Conservation (phyloP, 1,140 invertebrate species). For the Drosophila sp. region DNA sequence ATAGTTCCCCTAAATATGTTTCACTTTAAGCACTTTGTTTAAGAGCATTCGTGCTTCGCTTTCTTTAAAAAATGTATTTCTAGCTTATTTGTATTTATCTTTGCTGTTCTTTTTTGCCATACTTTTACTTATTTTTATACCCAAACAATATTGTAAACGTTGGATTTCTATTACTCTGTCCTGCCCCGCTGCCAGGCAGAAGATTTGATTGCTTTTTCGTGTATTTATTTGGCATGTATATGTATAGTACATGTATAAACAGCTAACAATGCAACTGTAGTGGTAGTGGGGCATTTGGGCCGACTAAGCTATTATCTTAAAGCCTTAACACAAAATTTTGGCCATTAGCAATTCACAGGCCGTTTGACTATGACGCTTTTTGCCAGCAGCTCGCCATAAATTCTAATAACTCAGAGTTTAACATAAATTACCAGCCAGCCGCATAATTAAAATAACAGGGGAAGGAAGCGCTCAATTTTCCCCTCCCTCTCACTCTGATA, state of each 20-base stretch:
- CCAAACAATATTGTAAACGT: constrained; percentile 45
- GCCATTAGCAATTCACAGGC: constrained; percentile 68
- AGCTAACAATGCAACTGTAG: constrained; percentile 36
- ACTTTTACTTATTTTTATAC: constrained; percentile 3
- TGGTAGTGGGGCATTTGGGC: constrained; percentile 27
- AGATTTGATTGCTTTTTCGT: constrained; percentile 72
- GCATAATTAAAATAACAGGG: constrained; percentile 69
- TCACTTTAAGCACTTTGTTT: neutral
- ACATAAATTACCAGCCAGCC: constrained; percentile 76
- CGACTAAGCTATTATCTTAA: constrained; percentile 36
- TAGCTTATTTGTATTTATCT: constrained; percentile 32
- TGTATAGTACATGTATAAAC: too few species aligned
- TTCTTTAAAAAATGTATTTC: neutral
- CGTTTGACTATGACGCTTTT: constrained; percentile 55
- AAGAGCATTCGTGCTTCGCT: neutral
- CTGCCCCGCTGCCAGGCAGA: neutral
- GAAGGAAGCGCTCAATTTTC: constrained; percentile 5
- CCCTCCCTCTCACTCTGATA: constrained; percentile 16
- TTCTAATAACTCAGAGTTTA: constrained; percentile 80
- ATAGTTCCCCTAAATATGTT: neutral
- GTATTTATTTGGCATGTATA: constrained; percentile 68
- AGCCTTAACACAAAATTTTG: constrained; percentile 21
- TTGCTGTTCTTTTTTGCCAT: neutral
- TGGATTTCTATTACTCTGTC: constrained; percentile 30
- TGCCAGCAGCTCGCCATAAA: constrained; percentile 70